A percentile compares a stretch with the other conserved stretches of the same genome.
These are phyloP conservation scores for Aphelocoma californica DNA, from an alignment of 2,797 vertebrate genomes.

Conservation along the genomic window DNA sequence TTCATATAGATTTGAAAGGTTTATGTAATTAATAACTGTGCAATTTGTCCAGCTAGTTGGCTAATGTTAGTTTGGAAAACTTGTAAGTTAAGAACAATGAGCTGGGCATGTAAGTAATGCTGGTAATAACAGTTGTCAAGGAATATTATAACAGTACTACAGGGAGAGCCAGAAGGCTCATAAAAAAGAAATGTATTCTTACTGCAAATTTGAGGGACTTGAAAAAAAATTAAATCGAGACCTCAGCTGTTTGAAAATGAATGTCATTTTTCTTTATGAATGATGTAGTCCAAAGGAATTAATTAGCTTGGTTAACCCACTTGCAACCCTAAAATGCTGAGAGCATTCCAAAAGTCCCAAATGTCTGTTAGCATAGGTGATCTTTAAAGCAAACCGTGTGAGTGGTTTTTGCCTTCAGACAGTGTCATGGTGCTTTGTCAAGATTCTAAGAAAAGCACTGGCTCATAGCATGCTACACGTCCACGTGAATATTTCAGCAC, in stretches of 20 bases:
- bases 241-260: background rate
- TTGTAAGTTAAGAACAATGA: background rate
- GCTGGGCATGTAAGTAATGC: background rate
- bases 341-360: background rate
- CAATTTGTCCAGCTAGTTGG: background rate
- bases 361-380: background rate
- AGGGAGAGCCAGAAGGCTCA: background rate
- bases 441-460: background rate
- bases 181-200: background rate
- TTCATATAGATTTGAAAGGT: background rate
- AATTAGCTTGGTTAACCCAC: background rate
- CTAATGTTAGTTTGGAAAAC: background rate
- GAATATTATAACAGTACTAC: background rate
- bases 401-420: background rate
- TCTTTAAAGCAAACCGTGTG: background rate
- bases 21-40: background rate
- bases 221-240: background rate
- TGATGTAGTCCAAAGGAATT: background rate
- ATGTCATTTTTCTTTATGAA: background rate
- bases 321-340: background rate
- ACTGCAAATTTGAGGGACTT: background rate
- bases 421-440: background rate
- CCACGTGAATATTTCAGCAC: conserved; percentile 10
- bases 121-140: background rate
- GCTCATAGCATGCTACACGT: background rate